Evolutionary conservation across 2,113 vertebrate genomes (phyloP).

Genomic region (Apodemus speciosus): DNA sequence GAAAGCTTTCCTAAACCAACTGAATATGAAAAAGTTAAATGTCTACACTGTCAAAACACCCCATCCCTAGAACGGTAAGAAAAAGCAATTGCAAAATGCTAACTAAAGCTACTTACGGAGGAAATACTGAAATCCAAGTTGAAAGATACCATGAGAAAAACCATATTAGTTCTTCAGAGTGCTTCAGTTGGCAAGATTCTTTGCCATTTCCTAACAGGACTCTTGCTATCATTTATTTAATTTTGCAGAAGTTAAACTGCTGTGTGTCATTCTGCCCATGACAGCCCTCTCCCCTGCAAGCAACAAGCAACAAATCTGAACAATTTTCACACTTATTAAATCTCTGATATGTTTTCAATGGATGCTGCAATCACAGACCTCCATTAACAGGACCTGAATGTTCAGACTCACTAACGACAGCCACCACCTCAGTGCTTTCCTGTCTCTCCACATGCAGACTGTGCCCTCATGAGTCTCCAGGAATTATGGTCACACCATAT

Average conservation of each 20-base stretch:
- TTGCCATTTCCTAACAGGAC: background rate
- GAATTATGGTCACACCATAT: background rate
- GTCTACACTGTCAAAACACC: background rate
- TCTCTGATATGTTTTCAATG: background rate
- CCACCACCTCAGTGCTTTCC: background rate
- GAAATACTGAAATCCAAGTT: slow-evolving; percentile 24
- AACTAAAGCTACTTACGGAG: background rate
- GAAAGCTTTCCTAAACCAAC: slow-evolving; percentile 4
- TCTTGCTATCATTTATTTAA: background rate
- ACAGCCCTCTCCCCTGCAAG: background rate
- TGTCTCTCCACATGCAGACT: background rate
- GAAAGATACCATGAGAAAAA: slow-evolving; percentile 47
- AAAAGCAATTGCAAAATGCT: slow-evolving; percentile 19
- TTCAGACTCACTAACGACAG: slow-evolving; percentile 5
- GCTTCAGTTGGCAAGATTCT: background rate
- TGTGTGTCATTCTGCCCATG: background rate
- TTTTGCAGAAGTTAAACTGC: slow-evolving; percentile 5
- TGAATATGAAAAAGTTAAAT: background rate
- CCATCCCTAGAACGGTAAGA: background rate
- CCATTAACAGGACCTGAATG: background rate
- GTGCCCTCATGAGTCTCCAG: background rate
- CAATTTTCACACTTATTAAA: background rate
- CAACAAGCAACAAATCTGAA: background rate
- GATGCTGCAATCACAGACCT: background rate
- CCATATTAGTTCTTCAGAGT: slow-evolving; percentile 8